Base-by-base conservation (phyloP, 2,797 vertebrate genomes). In the Amazonetta brasiliensis region DNA sequence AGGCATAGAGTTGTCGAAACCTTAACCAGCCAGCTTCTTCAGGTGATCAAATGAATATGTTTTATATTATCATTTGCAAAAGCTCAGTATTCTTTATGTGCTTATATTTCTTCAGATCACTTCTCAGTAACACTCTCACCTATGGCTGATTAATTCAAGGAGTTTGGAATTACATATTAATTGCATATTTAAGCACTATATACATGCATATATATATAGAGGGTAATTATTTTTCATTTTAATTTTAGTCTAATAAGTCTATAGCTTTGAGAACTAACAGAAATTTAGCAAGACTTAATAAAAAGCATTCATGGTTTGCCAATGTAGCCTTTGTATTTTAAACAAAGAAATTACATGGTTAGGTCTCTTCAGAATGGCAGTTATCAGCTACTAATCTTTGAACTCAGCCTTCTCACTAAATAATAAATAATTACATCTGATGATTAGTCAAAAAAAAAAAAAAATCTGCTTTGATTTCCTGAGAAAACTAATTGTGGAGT, bases 181-280 rank as follows among this genome's bases (percentile, higher is more conserved):
- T 91, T 91, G 59, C 22, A 68, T 60, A 80, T 88, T 77, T 84
- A 92, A 87, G 18, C 15, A 48, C 46, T 48, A 48, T 48, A 48
- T 48, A 48, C 46, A 48, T 48, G 20, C 19, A 44, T 44, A 46
- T 46, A 48, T 48, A 48, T 23, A 48, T 7, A 48, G 46, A 79
- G 5, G 23, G 22, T 56, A 84, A 63, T 48, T 56, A 81, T 92
- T 89, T 95, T 93, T 85, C 41, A 56, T 88, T 97, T 77, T 69
- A 84, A 76, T 19, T 25, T 89, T 41, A 75, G 8, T 68, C 41
- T 43, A 43, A 43, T 54, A 89, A 92, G 92, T 80, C 41, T 66
- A 46, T 75, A 75, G 23, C 26, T 72, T 26, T 60, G 43, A 91
- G 37, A 89, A 82, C 15, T 74, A 83, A 89, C 12, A 19, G 43